Evolutionary conservation across 2,888 invertebrate species (phyloP).

Genomic region (Acleris literana): DNA sequence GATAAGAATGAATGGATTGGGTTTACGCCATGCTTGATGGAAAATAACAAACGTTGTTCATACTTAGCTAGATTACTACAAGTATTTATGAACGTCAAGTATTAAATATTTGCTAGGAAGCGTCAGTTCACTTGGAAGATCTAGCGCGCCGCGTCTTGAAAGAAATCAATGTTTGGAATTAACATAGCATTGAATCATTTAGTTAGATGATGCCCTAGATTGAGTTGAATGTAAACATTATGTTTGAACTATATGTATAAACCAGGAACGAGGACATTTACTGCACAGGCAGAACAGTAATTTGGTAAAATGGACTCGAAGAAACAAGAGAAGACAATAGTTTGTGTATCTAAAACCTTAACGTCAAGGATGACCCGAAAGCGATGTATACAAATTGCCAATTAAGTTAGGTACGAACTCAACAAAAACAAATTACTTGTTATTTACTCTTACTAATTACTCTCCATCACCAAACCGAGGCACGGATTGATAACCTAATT

Average conservation of each 20-base stretch:
- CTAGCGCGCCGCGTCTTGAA: slow-evolving; percentile 21
- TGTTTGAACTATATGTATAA: slow-evolving; percentile 8
- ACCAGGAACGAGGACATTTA: slow-evolving; percentile 1
- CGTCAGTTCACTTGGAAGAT: slow-evolving; percentile 15
- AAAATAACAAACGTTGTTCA: slow-evolving; percentile 19
- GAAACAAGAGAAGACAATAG: background rate
- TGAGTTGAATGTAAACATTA: slow-evolving; percentile 10
- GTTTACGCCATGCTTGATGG: slow-evolving; percentile 14
- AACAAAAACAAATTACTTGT: slow-evolving; percentile 15
- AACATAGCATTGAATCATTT: slow-evolving; percentile 28
- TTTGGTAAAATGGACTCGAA: background rate
- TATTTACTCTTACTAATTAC: slow-evolving; percentile 22
- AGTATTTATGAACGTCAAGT: slow-evolving; percentile 6
- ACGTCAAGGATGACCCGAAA: slow-evolving; percentile 10
- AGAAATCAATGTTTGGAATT: slow-evolving; percentile 30
- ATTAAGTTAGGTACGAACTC: slow-evolving; percentile 6
- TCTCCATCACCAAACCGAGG: slow-evolving; percentile 17
- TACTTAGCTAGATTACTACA: slow-evolving; percentile 1
- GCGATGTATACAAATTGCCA: slow-evolving; percentile 14
- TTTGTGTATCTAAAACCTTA: slow-evolving; percentile 1
- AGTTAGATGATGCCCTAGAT: slow-evolving; percentile 26
- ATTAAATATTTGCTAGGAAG: background rate
- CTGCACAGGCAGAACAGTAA: background rate
- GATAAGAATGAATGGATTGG: slow-evolving; percentile 28
- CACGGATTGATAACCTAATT: slow-evolving; percentile 32